Conservation (phyloP, 2,888 invertebrate genomes). For the Geotrupes spiniger region DNA sequence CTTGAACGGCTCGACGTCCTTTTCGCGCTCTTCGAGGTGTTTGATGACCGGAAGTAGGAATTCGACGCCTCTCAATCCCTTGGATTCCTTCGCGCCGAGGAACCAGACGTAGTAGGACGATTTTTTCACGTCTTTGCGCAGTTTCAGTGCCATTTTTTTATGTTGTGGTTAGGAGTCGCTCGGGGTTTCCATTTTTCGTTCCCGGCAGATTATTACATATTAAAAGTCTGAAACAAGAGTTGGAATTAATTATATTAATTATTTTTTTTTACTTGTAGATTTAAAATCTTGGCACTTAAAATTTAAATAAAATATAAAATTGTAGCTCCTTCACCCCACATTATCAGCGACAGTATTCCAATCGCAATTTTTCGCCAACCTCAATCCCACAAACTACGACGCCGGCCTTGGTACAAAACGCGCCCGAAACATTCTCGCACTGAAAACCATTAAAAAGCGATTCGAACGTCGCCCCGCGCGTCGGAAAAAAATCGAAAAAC, state of each 20-base stretch:
- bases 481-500: too few relatives aligned
- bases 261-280: not conserved
- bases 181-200: not conserved
- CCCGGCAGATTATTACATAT: not conserved
- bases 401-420: too few relatives aligned
- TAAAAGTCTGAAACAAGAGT: slow-evolving; percentile 1
- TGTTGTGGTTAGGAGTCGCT: not conserved
- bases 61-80: slow-evolving; percentile 81
- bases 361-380: too few relatives aligned
- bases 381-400: too few relatives aligned
- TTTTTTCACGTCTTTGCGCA: slow-evolving; percentile 84
- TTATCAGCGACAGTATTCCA: too few relatives aligned
- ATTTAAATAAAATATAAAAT: too few relatives aligned
- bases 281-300: too few relatives aligned
- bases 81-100: slow-evolving; percentile 92
- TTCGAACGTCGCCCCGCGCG: too few relatives aligned
- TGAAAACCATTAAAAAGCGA: too few relatives aligned
- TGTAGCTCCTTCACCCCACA: too few relatives aligned
- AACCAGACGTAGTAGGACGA: slow-evolving; percentile 92
- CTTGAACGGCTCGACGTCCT: slow-evolving; percentile 84
- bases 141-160: slow-evolving; percentile 69
- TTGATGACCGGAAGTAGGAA: slow-evolving; percentile 83
- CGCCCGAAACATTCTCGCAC: too few relatives aligned
- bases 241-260: not conserved
- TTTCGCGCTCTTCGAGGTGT: slow-evolving; percentile 79